Evolutionary conservation across 2,797 vertebrate species (phyloP).

Genomic region (Phoxinus dragarum): DNA sequence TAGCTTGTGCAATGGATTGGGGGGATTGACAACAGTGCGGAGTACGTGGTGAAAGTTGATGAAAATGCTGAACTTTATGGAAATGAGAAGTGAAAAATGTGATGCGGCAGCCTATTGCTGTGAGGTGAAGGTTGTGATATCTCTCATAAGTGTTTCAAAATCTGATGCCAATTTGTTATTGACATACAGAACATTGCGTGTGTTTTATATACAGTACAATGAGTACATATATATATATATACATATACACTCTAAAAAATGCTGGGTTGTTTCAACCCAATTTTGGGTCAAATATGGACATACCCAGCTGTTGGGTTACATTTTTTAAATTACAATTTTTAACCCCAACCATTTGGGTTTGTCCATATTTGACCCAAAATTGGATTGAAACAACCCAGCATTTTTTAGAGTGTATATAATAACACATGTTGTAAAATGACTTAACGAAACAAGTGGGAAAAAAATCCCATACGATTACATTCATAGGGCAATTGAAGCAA

Average conservation of each 20-base stretch:
- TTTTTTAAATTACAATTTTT: too few relatives aligned
- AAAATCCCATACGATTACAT: background rate
- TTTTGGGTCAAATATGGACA: too few relatives aligned
- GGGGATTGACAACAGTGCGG: background rate
- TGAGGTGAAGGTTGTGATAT: background rate
- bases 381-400: too few relatives aligned
- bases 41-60: background rate
- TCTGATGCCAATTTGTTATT: background rate
- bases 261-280: too few relatives aligned
- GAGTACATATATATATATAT: too few relatives aligned
- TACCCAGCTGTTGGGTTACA: too few relatives aligned
- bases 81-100: background rate
- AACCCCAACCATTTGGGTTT: too few relatives aligned
- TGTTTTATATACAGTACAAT: background rate
- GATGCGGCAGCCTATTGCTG: background rate
- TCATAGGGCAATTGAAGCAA: background rate
- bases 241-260: too few relatives aligned
- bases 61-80: conserved; percentile 2
- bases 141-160: background rate
- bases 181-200: background rate
- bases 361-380: too few relatives aligned
- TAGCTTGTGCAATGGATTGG: background rate
- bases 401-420: too few relatives aligned
- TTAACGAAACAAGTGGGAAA: too few relatives aligned
- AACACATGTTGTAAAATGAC: too few relatives aligned